Evolutionary conservation across 2,113 vertebrate genomes (phyloP), one percentile per base, ranked within the genome.

Genomic region (Emydura subglobosa): DNA sequence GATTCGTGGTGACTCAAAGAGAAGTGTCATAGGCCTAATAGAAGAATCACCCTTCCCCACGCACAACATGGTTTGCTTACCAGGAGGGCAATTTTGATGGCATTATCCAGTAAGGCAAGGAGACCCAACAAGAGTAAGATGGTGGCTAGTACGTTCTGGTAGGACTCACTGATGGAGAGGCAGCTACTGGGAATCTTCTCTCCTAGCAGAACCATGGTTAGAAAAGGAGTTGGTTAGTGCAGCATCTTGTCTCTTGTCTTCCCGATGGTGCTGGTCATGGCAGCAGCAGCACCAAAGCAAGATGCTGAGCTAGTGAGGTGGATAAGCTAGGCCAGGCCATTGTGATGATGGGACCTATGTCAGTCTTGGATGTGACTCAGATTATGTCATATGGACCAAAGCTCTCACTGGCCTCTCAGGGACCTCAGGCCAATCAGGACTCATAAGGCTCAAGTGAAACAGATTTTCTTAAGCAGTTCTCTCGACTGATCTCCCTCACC

Each of bases 391-490:
- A 0, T 90, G 95, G 96, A 19, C 91, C 86, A 92, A 88, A 27
- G 29, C 14, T 42, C 44, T 51, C 42, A 50, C 27, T n/a, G 4
- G 11, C 29, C 79, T 81, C 76, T 24, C 1, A 65, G 42, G 57
- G 57, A 24, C 27, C 12, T 25, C 44, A 85, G 83, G 5, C 31
- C 61, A 94, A 91, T 83, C 94, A 95, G 91, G 91, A 85, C 91
- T 65, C 0, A 19, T 55, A 80, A 84, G 50, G 55, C 21, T 5
- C 95, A 82, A 87, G 25, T 87, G 91, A 8, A 74, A 94, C 87
- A 82, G 89, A 76, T 92, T 95, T 94, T 76, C 74, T 95, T 92
- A 89, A 91, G 90, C 92, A 95, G 24, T 86, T 88, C 83, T 84
- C 89, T 93, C 80, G 79, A 85, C 0, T 91, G 88, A 53, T 16